A percentile compares a stretch with the other conserved stretches of the same genome.
phyloP scores from a whole-genome alignment of 2,888 invertebrate genomes.

The Nemotelus nigrinus region DNA sequence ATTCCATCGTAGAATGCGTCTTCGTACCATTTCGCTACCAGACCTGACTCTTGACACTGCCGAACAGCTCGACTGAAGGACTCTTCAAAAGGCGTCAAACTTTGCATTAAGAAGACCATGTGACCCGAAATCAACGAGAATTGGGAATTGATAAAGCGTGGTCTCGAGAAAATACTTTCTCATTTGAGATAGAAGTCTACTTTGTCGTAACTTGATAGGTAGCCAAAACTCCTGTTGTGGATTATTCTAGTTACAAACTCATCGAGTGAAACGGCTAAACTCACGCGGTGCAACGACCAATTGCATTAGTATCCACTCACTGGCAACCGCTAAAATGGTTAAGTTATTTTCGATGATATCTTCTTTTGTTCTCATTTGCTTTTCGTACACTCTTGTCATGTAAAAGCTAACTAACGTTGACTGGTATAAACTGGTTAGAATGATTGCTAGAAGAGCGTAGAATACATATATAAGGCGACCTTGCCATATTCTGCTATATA shows the following conservation, averaged over 20 bases:
- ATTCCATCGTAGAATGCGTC: not conserved
- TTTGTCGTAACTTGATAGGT: not conserved
- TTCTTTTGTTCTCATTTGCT: conserved; percentile 1
- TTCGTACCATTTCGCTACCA: conserved; percentile 1
- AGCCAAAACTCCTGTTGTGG: conserved; percentile 9
- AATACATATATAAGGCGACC: not conserved
- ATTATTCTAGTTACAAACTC: not conserved
- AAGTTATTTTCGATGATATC: conserved; percentile 3
- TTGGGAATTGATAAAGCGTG: not conserved
- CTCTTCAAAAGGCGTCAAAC: conserved; percentile 22
- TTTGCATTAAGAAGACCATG: not conserved
- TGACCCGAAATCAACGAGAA: not conserved
- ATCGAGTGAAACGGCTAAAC: not conserved
- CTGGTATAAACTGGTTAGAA: conserved; percentile 19
- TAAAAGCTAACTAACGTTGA: conserved; percentile 7
- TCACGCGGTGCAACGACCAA: not conserved
- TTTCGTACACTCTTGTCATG: conserved; percentile 13
- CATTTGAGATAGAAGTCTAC: not conserved
- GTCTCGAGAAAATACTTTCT: not conserved
- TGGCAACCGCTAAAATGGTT: not conserved
- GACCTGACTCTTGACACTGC: conserved; percentile 2
- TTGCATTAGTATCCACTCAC: not conserved
- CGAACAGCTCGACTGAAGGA: conserved; percentile 9
- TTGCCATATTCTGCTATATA: not conserved
- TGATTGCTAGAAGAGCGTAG: not conserved